A percentile compares a stretch with the other conserved stretches of the same genome.
Conservation (phyloP, 2,113 vertebrate genomes). For the Thalassoma bifasciatum region DNA sequence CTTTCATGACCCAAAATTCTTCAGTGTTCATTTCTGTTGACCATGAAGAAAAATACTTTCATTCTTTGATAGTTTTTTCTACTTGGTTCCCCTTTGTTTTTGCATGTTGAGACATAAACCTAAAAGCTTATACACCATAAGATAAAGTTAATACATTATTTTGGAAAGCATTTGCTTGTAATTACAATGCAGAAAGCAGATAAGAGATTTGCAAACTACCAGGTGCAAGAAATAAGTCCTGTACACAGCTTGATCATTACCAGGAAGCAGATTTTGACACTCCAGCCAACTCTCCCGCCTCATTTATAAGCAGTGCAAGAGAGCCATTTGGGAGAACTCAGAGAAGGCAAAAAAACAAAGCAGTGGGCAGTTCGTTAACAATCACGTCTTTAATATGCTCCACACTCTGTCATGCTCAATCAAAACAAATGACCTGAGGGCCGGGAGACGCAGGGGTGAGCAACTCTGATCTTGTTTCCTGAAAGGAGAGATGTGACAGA, state of each 20-base stretch:
- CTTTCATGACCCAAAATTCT: conserved; percentile 27
- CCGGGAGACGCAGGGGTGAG: conserved; percentile 35
- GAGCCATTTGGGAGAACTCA: conserved; percentile 7
- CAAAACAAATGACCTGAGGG: conserved; percentile 69
- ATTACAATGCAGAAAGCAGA: conserved; percentile 2
- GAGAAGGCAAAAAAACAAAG: conserved; percentile 26
- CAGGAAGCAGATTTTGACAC: conserved; percentile 27
- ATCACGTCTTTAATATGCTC: conserved; percentile 60
- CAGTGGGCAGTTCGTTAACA: conserved; percentile 31
- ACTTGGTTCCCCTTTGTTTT: not conserved
- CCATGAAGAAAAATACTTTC: not conserved
- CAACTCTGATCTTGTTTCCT: conserved; percentile 63
- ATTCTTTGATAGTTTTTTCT: not conserved
- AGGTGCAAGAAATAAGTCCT: not conserved
- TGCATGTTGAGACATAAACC: no score
- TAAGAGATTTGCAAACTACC: not conserved
- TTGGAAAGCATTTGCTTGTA: not conserved
- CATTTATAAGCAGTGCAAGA: conserved; percentile 29
- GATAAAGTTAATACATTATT: not conserved
- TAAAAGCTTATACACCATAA: not conserved
- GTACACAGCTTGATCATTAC: conserved; percentile 27
- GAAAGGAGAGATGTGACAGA: conserved; percentile 58
- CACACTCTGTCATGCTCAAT: conserved; percentile 56
- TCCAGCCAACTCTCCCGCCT: conserved; percentile 19
- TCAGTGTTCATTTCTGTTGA: conserved; percentile 14